Base-by-base conservation (phyloP, 2,888 invertebrate species). In the Pyrocoelia pectoralis region DNA sequence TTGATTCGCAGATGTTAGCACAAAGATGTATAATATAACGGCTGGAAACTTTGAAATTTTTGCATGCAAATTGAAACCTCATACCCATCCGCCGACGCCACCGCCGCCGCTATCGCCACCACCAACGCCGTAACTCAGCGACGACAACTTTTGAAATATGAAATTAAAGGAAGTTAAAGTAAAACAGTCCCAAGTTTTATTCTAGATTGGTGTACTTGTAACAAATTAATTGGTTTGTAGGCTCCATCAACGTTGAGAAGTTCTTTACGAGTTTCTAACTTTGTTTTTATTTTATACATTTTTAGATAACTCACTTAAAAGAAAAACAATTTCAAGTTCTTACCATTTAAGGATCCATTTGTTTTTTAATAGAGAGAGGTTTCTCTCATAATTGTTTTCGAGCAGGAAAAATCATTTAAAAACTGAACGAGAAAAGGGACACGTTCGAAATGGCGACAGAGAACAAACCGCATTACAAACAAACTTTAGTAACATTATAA, bases 21-120 rank as follows among this genome's bases (percentile, higher is more conserved):
- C 68, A 61, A 61, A 66, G 66, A 67, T 67, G 67, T 70, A 68
- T 70, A 69, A 72, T 72, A 73, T 71, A 72, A 72, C 61, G 56
- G 57, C 74, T 71, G 71, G 66, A 72, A 77, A 77, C 74, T 77
- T 76, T 72, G 67, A 72, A 74, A 56, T 56, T 74, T 79, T 76
- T 76, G 72, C 75, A 79, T 79, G 79, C 75, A 79, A 80, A 79
- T 77, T 73, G 73, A 77, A 76, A 73, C 77, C 76, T 73, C 76
- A 71, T 53, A 63, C 67, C 66, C 64, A 38, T 18, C 18, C 18
- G 46, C 46, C 46, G 46, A 14, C 46, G 46, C 17, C 46, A n/a
- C 46, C 46, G n/a, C 8, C 46, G 15, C 46, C 46, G 18, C 18
- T 2, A n/a, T n/a, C 41, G 13, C 6, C 41, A 41, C n/a, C n/a